Evolutionary conservation across 2,888 invertebrate genomes (phyloP), one percentile per base, ranked within the genome.

Genomic region (Caenorhabditis wallacei): DNA sequence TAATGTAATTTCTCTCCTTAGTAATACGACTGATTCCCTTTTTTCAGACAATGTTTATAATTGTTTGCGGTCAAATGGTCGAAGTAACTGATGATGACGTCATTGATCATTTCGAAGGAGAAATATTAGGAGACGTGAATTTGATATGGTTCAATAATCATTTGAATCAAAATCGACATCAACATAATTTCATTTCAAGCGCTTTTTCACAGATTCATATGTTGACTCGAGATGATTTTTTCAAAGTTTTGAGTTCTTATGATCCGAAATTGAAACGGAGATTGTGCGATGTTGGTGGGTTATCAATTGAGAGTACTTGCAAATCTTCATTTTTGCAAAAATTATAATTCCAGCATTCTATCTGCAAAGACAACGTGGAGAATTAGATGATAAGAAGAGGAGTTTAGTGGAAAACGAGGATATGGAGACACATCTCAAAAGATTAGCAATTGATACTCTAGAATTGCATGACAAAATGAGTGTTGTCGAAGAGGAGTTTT

Each of bases 71-170:
- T 11, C 69, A 69, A 53, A 80, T 79, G 51, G 70, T 83, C 1
- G 80, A 78, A 24, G 24, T 80, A 20, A 68, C 75, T 2, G 80
- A 75, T 26, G 69, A 68, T 18, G 53, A 57, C n/a, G 83, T 74
- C 53, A 68, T 83, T n/a, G 75, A 75, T 37, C 75, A 83, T 56
- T 71, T 11, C 22, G 83, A 80, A 37, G 83, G 80, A 66, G 79
- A 75, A 57, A 64, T 83, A 57, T 37, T 83, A 5, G 74, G 79
- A 53, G 83, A 83, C 26, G 64, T 68, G 4, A 83, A 83, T 37
- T n/a, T 83, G 53, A 68, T 83, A 13, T 83, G 83, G 83, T 83
- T 80, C 66, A 57, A 70, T 16, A 78, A 83, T 61, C 83, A 83
- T 70, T n/a, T 72, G 57, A 51, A 75, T 57, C 68, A 71, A 4